These are phyloP conservation scores for Panulirus ornatus DNA, from an alignment of 1,140 invertebrate species.

Conservation along the genomic window DNA sequence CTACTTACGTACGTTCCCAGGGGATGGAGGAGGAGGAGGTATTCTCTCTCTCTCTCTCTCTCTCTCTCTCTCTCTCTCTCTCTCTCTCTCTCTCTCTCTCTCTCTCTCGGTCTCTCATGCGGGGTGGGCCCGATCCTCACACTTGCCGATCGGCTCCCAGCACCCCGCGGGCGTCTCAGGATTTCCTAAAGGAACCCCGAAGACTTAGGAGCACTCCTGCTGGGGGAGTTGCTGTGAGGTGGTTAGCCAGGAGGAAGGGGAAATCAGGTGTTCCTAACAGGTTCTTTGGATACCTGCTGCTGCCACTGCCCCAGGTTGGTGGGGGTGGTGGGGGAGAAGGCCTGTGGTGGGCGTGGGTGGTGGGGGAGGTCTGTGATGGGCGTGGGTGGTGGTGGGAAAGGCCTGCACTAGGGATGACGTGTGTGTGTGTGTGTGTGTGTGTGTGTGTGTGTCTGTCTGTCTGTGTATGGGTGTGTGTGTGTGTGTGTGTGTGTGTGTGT, in stretches of 20 bases:
- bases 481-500: conserved; percentile 2
- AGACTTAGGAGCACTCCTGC: not conserved
- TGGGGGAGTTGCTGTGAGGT: not conserved
- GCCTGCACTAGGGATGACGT: not conserved
- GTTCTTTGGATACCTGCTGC: not conserved
- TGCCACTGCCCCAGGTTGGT: not conserved
- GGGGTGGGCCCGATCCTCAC: not conserved
- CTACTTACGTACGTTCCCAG: too few relatives aligned
- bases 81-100: not conserved
- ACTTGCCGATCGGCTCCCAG: not conserved
- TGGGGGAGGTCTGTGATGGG: not conserved
- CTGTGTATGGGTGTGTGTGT: conserved; percentile 12
- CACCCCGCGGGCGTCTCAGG: not conserved
- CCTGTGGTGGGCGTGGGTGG: not conserved
- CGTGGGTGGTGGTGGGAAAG: not conserved
- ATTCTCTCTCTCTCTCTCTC: not conserved
- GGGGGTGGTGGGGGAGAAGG: not conserved
- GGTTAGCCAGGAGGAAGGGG: not conserved
- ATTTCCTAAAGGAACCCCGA: not conserved
- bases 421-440: conserved; percentile 12
- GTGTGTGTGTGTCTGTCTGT: conserved; percentile 23
- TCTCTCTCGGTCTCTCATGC: not conserved
- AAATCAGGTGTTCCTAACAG: not conserved
- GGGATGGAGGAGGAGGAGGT: too few relatives aligned
- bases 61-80: not conserved